Evolutionary conservation across 2,113 vertebrate species (phyloP).

Genomic region (Nerophis ophidion): DNA sequence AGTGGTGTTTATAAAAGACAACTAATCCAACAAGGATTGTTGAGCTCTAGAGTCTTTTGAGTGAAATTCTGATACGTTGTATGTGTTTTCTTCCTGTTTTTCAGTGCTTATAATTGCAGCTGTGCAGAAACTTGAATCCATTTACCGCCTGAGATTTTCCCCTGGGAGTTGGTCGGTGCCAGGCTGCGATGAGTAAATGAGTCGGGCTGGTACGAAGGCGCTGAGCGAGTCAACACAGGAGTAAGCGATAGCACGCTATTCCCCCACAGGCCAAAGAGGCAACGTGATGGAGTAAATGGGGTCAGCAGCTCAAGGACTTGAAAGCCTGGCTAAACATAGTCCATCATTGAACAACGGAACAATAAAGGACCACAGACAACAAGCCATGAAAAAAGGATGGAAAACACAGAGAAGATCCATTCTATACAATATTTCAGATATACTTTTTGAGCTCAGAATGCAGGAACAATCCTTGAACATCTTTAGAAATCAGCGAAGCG

Average conservation of each 20-base stretch:
- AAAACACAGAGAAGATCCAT: too few relatives aligned
- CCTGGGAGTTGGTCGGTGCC: neutral
- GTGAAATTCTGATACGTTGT: neutral
- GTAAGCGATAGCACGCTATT: constrained; percentile 31
- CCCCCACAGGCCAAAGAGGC: constrained; percentile 18
- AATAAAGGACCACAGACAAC: constrained; percentile 18
- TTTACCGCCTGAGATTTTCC: neutral
- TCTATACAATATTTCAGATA: neutral
- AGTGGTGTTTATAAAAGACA: too few relatives aligned
- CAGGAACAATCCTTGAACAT: neutral
- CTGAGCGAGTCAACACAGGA: constrained; percentile 2
- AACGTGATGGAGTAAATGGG: constrained; percentile 29
- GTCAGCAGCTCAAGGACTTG: constrained; percentile 41
- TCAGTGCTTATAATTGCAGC: neutral
- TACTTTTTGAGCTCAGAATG: neutral
- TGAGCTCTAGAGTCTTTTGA: too few relatives aligned
- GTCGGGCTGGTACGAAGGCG: neutral
- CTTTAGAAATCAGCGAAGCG: neutral
- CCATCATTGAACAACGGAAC: constrained; percentile 30
- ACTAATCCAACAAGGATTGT: too few relatives aligned
- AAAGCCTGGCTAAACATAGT: constrained; percentile 38
- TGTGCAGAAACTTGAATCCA: neutral
- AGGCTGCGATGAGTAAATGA: neutral
- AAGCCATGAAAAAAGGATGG: constrained; percentile 1
- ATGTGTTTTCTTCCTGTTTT: neutral